Evolutionary conservation across 2,797 vertebrate genomes (phyloP).

Genomic region (Amazona ochrocephala): DNA sequence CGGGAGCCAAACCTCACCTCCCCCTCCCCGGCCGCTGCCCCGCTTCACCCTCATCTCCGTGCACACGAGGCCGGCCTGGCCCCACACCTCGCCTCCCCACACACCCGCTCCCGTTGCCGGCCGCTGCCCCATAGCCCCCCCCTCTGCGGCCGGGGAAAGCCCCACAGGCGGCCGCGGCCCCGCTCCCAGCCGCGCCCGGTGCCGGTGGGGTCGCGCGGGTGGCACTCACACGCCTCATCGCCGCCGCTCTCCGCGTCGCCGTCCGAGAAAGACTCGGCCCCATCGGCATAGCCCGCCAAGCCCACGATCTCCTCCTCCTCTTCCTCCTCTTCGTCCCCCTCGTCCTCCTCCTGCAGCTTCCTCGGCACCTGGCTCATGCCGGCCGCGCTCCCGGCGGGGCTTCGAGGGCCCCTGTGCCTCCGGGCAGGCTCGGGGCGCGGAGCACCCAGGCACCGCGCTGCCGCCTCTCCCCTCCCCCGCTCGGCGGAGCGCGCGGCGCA

Average conservation of each 20-base stretch:
- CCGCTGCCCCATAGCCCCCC: not conserved
- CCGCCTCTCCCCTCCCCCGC: constrained; percentile 47
- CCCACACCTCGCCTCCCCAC: not conserved
- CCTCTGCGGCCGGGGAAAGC: not conserved
- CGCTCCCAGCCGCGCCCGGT: not conserved
- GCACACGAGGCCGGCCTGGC: not conserved
- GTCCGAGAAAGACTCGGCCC: constrained; percentile 82
- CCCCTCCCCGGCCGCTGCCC: not conserved
- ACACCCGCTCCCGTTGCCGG: not conserved
- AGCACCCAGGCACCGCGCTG: constrained; percentile 18
- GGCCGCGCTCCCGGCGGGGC: constrained; percentile 56
- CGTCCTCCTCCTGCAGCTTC: constrained; percentile 23
- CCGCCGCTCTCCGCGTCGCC: constrained; percentile 81
- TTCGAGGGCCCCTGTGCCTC: constrained; percentile 38
- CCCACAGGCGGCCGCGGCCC: not conserved
- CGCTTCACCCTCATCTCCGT: not conserved
- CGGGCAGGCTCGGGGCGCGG: not conserved
- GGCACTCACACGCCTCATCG: constrained; percentile 85
- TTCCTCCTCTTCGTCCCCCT: constrained; percentile 57
- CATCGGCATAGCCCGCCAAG: constrained; percentile 77
- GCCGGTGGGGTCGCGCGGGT: not conserved
- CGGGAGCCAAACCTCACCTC: not conserved
- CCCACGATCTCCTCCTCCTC: constrained; percentile 79
- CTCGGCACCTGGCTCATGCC: constrained; percentile 56
- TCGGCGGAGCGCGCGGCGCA: constrained; percentile 6